A percentile compares a stretch with the other conserved stretches of the same genome.
Conservation (phyloP, 37 sponge, comb jelly and placozoan species). For the Bolinopsis microptera region DNA sequence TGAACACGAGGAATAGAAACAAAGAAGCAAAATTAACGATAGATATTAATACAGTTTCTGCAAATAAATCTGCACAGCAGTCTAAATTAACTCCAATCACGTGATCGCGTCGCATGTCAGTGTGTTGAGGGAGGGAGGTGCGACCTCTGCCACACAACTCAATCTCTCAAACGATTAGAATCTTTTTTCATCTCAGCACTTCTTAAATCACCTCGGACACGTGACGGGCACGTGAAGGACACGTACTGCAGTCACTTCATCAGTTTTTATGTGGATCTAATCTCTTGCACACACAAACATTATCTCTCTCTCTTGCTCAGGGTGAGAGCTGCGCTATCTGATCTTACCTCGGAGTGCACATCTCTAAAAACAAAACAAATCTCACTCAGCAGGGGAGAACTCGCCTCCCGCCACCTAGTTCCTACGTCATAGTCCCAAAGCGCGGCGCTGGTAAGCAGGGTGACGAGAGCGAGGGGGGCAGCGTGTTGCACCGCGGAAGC, state of each 20-base stretch:
- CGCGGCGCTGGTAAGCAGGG: neutral
- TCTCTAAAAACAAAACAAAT: neutral
- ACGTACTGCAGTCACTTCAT: neutral
- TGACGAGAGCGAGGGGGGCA: neutral
- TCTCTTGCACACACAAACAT: no score
- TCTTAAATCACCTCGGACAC: no score
- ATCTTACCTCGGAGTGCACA: neutral
- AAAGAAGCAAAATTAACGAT: neutral
- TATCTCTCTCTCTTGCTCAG: neutral
- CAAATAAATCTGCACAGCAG: neutral
- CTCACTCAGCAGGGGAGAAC: neutral
- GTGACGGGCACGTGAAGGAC: no score
- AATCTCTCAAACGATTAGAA: no score
- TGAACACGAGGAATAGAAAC: neutral
- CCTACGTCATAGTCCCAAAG: neutral
- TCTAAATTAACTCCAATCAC: no score
- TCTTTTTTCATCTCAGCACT: no score
- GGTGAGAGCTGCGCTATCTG: neutral
- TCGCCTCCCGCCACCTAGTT: neutral
- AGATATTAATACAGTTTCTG: neutral
- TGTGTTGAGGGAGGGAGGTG: no score
- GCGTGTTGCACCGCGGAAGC: constrained; percentile 25
- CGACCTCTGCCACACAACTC: no score
- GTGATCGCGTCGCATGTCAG: no score
- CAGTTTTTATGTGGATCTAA: neutral